Evolutionary conservation across 2,797 vertebrate genomes (phyloP).

Genomic region (Rhabdomys pumilio): DNA sequence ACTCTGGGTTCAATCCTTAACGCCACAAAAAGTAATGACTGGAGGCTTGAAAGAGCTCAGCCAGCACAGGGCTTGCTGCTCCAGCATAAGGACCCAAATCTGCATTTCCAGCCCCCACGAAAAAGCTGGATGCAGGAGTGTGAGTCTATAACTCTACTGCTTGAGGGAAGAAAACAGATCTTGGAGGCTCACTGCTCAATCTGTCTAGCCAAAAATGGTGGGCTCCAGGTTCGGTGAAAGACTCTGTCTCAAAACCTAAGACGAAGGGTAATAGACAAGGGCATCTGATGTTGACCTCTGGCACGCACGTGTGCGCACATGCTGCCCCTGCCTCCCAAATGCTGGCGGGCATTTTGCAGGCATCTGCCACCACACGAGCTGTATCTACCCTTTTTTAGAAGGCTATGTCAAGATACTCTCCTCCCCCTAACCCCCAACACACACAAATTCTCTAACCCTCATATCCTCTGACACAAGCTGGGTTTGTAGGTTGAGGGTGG

Average conservation of each 20-base stretch:
- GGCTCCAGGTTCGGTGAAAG: background rate
- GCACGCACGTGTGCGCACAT: background rate
- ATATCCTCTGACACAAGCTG: background rate
- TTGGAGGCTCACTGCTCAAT: background rate
- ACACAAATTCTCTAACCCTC: background rate
- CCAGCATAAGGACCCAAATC: background rate
- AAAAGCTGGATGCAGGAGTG: background rate
- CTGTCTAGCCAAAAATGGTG: background rate
- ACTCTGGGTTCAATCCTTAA: background rate
- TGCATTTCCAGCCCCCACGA: background rate
- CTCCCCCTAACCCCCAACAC: background rate
- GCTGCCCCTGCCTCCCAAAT: background rate
- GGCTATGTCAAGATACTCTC: background rate
- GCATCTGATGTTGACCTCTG: background rate
- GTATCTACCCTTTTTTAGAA: background rate
- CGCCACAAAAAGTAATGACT: background rate
- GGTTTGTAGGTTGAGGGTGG: background rate
- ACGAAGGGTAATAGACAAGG: background rate
- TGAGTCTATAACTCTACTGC: background rate
- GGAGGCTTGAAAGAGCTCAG: background rate
- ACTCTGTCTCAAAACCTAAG: background rate
- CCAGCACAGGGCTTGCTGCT: background rate
- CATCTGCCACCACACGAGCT: background rate
- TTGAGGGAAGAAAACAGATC: background rate
- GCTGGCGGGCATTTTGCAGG: background rate